These are phyloP conservation scores for Tenthredo mesomela DNA, from an alignment of 2,888 invertebrate species.

Conservation along the genomic window DNA sequence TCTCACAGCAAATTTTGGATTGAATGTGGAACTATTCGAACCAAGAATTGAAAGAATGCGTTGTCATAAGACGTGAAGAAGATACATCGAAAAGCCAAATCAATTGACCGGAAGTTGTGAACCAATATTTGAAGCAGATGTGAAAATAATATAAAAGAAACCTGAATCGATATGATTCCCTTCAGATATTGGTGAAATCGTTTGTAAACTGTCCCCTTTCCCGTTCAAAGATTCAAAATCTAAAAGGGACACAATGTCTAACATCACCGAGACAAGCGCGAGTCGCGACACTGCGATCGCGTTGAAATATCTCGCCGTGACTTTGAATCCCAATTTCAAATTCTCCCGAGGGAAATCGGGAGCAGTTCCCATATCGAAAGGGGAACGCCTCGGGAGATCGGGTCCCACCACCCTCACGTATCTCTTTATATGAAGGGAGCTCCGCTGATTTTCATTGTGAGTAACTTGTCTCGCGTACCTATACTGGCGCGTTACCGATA, in stretches of 20 bases:
- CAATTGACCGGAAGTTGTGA: not conserved
- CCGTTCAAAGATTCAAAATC: not conserved
- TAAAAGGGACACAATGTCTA: not conserved
- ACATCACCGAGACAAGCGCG: not conserved
- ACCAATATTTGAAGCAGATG: not conserved
- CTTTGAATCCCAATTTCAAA: conserved; percentile 41
- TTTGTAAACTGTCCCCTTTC: not conserved
- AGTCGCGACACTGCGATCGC: not conserved
- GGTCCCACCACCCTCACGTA: not conserved
- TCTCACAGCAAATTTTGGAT: not conserved
- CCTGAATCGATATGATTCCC: not conserved
- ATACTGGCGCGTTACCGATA: not conserved
- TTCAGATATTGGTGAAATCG: not conserved
- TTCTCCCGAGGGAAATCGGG: conserved; percentile 40
- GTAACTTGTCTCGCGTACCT: not conserved
- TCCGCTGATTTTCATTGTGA: conserved; percentile 7
- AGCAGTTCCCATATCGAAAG: conserved; percentile 41
- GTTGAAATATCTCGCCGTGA: conserved; percentile 36
- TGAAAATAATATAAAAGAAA: not conserved
- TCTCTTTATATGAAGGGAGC: not conserved
- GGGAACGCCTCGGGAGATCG: conserved; percentile 17
- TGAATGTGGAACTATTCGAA: not conserved
- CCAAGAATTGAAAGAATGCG: not conserved
- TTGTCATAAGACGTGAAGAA: not conserved
- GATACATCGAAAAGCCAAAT: not conserved